Base-by-base conservation (phyloP, 2,888 invertebrate genomes). In the Falcaria lacertinaria region DNA sequence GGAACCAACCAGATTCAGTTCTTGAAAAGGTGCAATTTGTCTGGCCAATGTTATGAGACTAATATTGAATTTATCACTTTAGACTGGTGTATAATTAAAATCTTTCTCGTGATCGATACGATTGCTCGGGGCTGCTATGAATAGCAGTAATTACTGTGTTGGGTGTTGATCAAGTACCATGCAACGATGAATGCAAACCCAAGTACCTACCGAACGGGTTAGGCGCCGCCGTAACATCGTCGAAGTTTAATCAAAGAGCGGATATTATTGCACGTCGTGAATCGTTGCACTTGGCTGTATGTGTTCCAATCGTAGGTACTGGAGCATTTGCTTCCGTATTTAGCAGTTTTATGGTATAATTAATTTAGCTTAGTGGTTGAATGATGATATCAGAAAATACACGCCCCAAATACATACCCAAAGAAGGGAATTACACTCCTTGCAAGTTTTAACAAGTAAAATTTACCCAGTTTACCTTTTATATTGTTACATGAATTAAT, bases 181-280 rank as follows among this genome's bases (percentile, higher is more conserved):
- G n/a, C n/a, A n/a, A n/a, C n/a, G n/a, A 3, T 11, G 22, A 22
- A 37, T 37, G 22, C 14, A 4, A 22, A 37, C 17, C 45, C 41
- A 44, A 44, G 34, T 47, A 45, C 36, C 45, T 47, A 45, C 36
- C 45, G 39, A 49, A 51, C 49, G 48, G 50, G 52, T 52, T 48
- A 47, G 46, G 50, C 54, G 48, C 57, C 45, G 44, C 46, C 19
- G 44, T 22, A 38, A 36, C 28, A 11, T 42, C 43, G 52, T 52
- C 47, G 49, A 42, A 54, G 45, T 54, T 57, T 48, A 57, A 64
- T 68, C 54, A 55, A 49, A 41, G 36, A 57, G 46, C 69, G 64
- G 66, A 73, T 67, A 69, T 71, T 64, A 55, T 54, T 39, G 47
- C 47, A 48, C 45, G 39, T 16, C 42, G 39, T 43, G 43, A 40